Base-by-base conservation (phyloP, 2,113 vertebrate genomes). In the Melanotaenia duboulayi region DNA sequence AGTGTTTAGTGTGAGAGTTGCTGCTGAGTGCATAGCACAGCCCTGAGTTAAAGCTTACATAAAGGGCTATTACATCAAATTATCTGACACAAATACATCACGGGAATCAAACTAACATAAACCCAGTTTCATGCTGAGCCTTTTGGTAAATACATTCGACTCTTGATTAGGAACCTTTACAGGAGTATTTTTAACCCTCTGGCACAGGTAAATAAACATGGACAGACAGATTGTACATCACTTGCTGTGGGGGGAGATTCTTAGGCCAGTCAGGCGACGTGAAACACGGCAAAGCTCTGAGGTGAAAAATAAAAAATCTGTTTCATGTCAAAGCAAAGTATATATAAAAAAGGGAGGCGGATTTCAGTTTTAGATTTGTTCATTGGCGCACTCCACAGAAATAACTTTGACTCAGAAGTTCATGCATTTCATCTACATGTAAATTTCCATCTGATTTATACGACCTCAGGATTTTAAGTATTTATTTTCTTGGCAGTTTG, bases 11-110 rank as follows among this genome's bases (percentile, higher is more conserved):
- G 56, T 65, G 55, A 44, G 83, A 86, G 85, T 73, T 83, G 62
- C 76, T 64, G 68, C 74, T 81, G 49, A 46, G 61, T 89, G 84
- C 87, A 84, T 76, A 84, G 87, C 50, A 40, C 48, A 80, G 88
- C 83, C 85, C 85, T 88, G 88, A 88, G 86, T 55, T 73, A 63
- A 37, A 12, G 52, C 63, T 28, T 32, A 58, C 46, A 82, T 60
- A 69, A 78, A 84, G 83, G 79, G 83, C 78, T 82, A 24, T 72
- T 48, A 24, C 19, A 59, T 76, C 66, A 50, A 69, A 71, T 72
- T 65, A n/a, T 42, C 72, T 42, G 55, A 80, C 65, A 68, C 67
- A 71, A 73, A 71, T 17, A 77, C 12, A 78, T 6, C 28, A 28
- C 28, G 28, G 28, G 28, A 6, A 28, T 28, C 28, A 4, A 28